Base-by-base conservation (phyloP, 2,113 vertebrate species). In the Microcebus lehilahytsara region DNA sequence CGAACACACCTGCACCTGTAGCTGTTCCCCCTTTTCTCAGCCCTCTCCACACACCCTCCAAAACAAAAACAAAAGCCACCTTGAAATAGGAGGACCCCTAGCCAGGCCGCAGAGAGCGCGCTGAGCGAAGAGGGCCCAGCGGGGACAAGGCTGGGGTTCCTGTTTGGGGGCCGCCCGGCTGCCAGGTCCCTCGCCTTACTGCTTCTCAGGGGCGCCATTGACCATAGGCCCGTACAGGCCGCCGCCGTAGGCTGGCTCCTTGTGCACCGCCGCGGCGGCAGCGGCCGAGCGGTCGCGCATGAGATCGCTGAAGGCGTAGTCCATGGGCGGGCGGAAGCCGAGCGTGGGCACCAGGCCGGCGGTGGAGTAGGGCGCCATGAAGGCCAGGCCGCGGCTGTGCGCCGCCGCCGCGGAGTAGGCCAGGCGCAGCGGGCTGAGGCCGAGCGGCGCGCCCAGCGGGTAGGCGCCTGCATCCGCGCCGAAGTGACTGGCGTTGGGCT, bases 271-370 rank as follows among this genome's bases (percentile, higher is more conserved):
- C 0, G 97, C 98, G 0, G 97, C 97, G 3, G 97, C 97, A 2
- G 98, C 98, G 66, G 98, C 98, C 0, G 99, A 99, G 98, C 99
- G 99, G 98, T 99, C 99, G 95, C 99, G 98, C 98, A 99, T 99
- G 97, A 99, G 99, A 98, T 99, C 99, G 98, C 99, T 99, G 98
- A 99, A 99, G 96, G 99, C 99, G 88, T 99, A 99, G 99, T 99
- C 99, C 99, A 99, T 99, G 91, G 99, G 99, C 32, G 99, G 99
- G 95, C 99, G 99, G 98, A 99, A 99, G 98, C 99, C 99, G 60
- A 99, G 98, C 1, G 99, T 99, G 98, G 99, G 99, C 99, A 99
- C 99, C 84, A 99, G 98, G 64, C 99, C 99, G 4, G 99, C 99
- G 92, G 99, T 99, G 97, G 99, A 99, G 98, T 99, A 99, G 27